Conservation (phyloP, 2,888 invertebrate species). For the Silvanus unidentatus region DNA sequence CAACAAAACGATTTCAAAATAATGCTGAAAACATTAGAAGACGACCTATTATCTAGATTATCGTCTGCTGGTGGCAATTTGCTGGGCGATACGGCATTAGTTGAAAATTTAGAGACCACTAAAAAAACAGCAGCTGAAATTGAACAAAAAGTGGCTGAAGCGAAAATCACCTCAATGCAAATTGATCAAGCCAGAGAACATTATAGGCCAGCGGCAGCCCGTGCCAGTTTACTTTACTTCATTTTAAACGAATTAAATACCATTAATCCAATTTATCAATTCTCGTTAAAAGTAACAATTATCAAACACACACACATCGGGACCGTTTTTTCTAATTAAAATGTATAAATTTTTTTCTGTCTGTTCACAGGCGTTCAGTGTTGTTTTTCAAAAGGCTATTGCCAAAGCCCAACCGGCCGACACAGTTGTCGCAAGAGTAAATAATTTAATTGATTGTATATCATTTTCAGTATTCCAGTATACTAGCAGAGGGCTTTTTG, state of each 20-base stretch:
- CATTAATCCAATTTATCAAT: slow-evolving; percentile 95
- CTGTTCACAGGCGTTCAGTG: slow-evolving; percentile 78
- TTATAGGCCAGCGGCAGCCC: slow-evolving; percentile 79
- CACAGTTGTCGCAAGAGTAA: slow-evolving; percentile 71
- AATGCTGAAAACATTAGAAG: slow-evolving; percentile 85
- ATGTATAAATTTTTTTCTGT: slow-evolving; percentile 4
- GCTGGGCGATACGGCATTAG: slow-evolving; percentile 87
- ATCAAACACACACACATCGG: neutral
- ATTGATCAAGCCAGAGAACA: slow-evolving; percentile 92
- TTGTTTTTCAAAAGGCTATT: slow-evolving; percentile 96
- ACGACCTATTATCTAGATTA: slow-evolving; percentile 81
- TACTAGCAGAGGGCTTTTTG: slow-evolving; percentile 89
- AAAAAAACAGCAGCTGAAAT: slow-evolving; percentile 95
- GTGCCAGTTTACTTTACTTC: slow-evolving; percentile 91
- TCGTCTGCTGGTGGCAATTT: slow-evolving; percentile 92
- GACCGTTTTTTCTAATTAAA: neutral
- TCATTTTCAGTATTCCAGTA: slow-evolving; percentile 93
- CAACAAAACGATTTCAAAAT: slow-evolving; percentile 98
- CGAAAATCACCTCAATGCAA: slow-evolving; percentile 83
- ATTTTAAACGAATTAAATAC: slow-evolving; percentile 92
- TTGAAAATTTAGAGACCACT: slow-evolving; percentile 93
- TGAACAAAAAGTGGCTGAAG: slow-evolving; percentile 87
- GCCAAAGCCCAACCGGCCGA: slow-evolving; percentile 78
- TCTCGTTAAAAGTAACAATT: slow-evolving; percentile 78
- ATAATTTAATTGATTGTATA: slow-evolving; percentile 89